phyloP scores from a whole-genome alignment of 2,888 invertebrate species.

The Yponomeuta evonymella region DNA sequence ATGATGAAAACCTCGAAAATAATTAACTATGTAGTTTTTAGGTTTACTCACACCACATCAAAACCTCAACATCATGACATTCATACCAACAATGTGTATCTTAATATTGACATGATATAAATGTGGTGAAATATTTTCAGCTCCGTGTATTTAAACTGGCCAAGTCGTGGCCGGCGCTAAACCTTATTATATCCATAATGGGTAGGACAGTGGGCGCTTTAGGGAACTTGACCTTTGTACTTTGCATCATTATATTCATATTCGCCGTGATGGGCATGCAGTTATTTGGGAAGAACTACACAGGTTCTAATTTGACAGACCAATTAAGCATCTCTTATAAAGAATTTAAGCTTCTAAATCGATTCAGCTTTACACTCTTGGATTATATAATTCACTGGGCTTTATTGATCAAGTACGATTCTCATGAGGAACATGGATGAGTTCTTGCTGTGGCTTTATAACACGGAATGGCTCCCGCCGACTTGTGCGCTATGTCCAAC shows the following conservation, averaged over 20 bases:
- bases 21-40: no score
- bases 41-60: neutral
- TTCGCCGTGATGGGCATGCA: constrained; percentile 99
- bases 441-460: constrained; percentile 70
- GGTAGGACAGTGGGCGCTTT: constrained; percentile 96
- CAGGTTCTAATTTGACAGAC: constrained; percentile 77
- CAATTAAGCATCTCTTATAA: constrained; percentile 63
- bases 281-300: constrained; percentile 93
- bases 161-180: constrained; percentile 97
- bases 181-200: constrained; percentile 96
- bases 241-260: constrained; percentile 97
- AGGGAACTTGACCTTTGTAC: constrained; percentile 95
- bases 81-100: constrained; percentile 13
- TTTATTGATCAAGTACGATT: constrained; percentile 62
- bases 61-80: neutral
- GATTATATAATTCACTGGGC: constrained; percentile 68
- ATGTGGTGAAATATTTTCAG: constrained; percentile 79
- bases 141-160: constrained; percentile 97
- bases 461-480: constrained; percentile 54
- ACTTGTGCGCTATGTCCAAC: constrained; percentile 23
- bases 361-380: constrained; percentile 72
- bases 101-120: constrained; percentile 24
- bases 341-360: constrained; percentile 65
- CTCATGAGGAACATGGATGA: constrained; percentile 52
- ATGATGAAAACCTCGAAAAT: neutral